Conservation (phyloP, 2,888 invertebrate species). For the Nomada goodeniana region DNA sequence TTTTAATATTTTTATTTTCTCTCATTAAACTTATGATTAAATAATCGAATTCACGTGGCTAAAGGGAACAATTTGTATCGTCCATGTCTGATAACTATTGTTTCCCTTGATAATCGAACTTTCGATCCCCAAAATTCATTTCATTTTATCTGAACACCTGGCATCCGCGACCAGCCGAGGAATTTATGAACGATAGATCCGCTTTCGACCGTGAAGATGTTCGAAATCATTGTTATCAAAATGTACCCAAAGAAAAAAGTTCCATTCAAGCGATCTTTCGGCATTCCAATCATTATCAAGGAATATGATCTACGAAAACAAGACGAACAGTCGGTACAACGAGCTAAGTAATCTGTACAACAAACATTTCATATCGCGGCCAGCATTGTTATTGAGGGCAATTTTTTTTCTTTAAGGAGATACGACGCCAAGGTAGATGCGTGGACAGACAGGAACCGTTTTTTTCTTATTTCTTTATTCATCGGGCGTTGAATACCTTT, state of each 20-base stretch:
- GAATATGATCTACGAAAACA: constrained; percentile 54
- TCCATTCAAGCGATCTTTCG: constrained; percentile 15
- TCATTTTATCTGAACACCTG: too few relatives aligned
- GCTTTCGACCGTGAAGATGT: neutral
- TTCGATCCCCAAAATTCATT: too few relatives aligned
- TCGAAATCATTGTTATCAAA: neutral
- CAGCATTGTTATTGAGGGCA: constrained; percentile 17
- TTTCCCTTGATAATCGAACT: too few relatives aligned
- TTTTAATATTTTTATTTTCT: too few relatives aligned
- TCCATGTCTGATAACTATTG: too few relatives aligned
- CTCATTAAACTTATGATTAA: too few relatives aligned
- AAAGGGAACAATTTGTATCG: too few relatives aligned
- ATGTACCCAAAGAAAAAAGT: constrained; percentile 25
- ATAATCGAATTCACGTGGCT: too few relatives aligned
- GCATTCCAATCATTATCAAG: constrained; percentile 30
- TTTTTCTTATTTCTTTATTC: neutral
- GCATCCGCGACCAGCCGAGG: too few relatives aligned
- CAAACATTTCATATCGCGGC: constrained; percentile 52
- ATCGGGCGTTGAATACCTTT: neutral
- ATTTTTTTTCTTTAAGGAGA: constrained; percentile 21
- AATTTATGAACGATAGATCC: neutral
- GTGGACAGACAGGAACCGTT: neutral
- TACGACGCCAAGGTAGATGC: constrained; percentile 1
- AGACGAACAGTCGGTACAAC: neutral
- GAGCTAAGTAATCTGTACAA: constrained; percentile 30